phyloP scores from a whole-genome alignment of 2,797 vertebrate genomes.

The Enteromius paludinosus region DNA sequence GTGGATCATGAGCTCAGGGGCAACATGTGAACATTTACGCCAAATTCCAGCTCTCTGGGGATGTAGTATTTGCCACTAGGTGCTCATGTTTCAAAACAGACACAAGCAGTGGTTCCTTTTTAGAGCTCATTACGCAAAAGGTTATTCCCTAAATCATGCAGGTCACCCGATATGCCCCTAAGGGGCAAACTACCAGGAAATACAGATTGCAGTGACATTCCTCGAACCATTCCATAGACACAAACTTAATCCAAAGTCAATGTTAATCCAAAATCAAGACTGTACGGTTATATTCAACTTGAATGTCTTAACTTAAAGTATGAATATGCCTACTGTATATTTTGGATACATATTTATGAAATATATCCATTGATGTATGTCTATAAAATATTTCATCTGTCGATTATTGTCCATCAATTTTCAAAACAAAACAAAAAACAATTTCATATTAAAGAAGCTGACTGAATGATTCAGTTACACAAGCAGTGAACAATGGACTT shows the following conservation, averaged over 20 bases:
- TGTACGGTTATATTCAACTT: not conserved
- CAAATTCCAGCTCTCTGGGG: slow-evolving; percentile 53
- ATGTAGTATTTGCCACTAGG: slow-evolving; percentile 55
- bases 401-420: not conserved
- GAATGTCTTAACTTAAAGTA: not conserved
- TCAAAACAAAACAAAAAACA: not conserved
- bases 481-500: not conserved
- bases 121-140: slow-evolving; percentile 52
- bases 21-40: slow-evolving; percentile 44
- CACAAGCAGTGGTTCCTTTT: slow-evolving; percentile 25
- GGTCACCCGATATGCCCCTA: slow-evolving; percentile 26
- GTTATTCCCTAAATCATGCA: slow-evolving; percentile 42
- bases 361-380: not conserved
- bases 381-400: not conserved
- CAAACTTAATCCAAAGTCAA: slow-evolving; percentile 36
- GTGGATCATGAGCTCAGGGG: slow-evolving; percentile 34
- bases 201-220: slow-evolving; percentile 37
- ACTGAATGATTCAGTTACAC: not conserved
- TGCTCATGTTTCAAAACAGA: slow-evolving; percentile 65
- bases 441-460: not conserved
- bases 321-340: not conserved
- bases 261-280: slow-evolving; percentile 39
- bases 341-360: not conserved
- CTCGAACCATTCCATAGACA: slow-evolving; percentile 42
- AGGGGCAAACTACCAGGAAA: slow-evolving; percentile 41